Base-by-base conservation (phyloP, 2,888 invertebrate species). In the Cheilosia vernalis region DNA sequence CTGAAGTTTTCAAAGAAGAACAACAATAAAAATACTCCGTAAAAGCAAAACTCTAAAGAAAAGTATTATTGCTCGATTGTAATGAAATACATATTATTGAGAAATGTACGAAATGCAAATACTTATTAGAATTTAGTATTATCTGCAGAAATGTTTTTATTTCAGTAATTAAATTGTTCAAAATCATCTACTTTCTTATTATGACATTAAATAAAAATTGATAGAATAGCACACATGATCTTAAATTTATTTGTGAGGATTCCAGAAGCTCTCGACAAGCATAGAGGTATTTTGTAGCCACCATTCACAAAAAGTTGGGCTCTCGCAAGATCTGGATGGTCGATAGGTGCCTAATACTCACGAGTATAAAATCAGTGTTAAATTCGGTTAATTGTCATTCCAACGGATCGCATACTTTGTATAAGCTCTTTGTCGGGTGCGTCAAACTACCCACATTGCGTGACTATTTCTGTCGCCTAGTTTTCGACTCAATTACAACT, bases 141-240 rank as follows among this genome's bases (percentile, higher is more conserved):
- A 42, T 66, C 69, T 64, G 81, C 63, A 74, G 64, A 69, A 69
- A 40, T 76, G 76, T 82, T 82, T 81, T 76, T 60, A 82, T 76
- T 82, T 76, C 51, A 64, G 51, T 67, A 76, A 70, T 69, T 82
- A 33, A 82, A 76, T 76, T 76, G 81, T 82, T 82, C 81, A 82
- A 82, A 82, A 82, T 76, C 56, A 82, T 76, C 76, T 82, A 82
- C 76, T 82, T 82, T 82, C 81, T 82, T 82, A 82, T 82, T 70
- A 82, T 82, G 42, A 76, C 24, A 76, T 82, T 82, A 82, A 82
- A 82, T 82, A 82, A 70, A 80, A 76, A 82, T 82, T 82, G 76
- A 76, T 82, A 76, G 81, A 76, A 64, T 76, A 82, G 37, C 69
- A 64, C 17, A 69, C 21, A 24, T 15, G 6, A 6, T 27, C 27